phyloP scores from a whole-genome alignment of 2,797 vertebrate genomes.

The Myotis vivesi region DNA sequence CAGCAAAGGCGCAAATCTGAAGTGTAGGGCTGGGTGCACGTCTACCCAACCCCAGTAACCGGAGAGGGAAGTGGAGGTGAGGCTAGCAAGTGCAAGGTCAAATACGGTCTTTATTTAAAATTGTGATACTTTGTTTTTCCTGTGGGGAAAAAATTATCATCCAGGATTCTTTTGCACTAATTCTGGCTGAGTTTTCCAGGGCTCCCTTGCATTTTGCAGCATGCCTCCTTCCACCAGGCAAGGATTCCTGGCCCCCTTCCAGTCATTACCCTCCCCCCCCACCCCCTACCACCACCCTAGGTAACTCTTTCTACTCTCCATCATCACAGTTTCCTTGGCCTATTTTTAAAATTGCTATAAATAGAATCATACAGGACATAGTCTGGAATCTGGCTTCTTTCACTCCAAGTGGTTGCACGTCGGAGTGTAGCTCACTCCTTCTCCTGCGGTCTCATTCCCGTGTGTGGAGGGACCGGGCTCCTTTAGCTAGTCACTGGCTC shows the following conservation, averaged over 20 bases:
- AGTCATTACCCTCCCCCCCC: accelerated
- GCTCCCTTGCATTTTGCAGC: background rate
- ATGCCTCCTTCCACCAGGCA: background rate
- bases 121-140: background rate
- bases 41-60: no score
- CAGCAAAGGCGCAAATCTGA: background rate
- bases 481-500: background rate
- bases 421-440: background rate
- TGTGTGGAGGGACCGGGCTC: accelerated
- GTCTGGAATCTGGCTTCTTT: background rate
- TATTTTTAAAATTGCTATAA: background rate
- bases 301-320: background rate
- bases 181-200: background rate
- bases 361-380: background rate
- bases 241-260: background rate
- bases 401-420: accelerated
- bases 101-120: background rate
- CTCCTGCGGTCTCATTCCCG: background rate
- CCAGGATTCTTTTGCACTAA: background rate
- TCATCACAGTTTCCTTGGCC: background rate
- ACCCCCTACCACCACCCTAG: background rate
- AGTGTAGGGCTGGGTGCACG: no score
- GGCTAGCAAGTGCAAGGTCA: no score
- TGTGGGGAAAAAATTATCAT: no score
- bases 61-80: background rate